Evolutionary conservation across 2,888 invertebrate genomes (phyloP), one percentile per base, ranked within the genome.

Genomic region (Luperina nickerlii): DNA sequence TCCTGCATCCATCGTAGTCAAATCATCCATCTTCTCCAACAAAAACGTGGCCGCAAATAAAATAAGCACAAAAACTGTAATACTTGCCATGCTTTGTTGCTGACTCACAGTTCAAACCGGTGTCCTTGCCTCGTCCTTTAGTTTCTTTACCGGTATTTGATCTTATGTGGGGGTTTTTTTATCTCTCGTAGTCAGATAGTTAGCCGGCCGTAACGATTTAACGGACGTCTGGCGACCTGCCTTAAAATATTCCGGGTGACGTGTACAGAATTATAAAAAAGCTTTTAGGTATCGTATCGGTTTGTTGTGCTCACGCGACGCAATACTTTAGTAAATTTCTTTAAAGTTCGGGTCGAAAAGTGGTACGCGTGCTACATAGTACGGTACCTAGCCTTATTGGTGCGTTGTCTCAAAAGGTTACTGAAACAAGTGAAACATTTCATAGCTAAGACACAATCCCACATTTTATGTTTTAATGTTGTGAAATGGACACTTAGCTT

Each of bases 91-190:
- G 45, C 24, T 81, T 79, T 81, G 84, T 51, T 79, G 88, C 84
- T 93, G 92, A 92, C 85, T 93, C 93, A 92, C 75, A 76, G 74
- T 79, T 84, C 83, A 74, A 83, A 85, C 83, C 75, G 84, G 82
- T 91, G 94, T 92, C 95, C 94, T 95, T 95, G 93, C 81, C 48
- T 81, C 90, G 92, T 94, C 93, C 94, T 93, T 92, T 91, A 87
- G 87, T 89, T 90, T 90, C 86, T 85, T 89, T 88, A 88, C 85
- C 89, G 82, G 84, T 88, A 76, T 85, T 88, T 77, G 82, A 80
- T 88, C 87, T 89, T 86, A 87, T 83, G 84, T 81, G 82, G 81
- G 84, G 77, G 74, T 87, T 91, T 92, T 48, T 92, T 91, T 88
- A 83, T 86, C 79, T 74, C 87, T 90, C 87, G 82, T 86, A 84